phyloP scores from a whole-genome alignment of 2,888 invertebrate genomes.

The Acronicta psi region DNA sequence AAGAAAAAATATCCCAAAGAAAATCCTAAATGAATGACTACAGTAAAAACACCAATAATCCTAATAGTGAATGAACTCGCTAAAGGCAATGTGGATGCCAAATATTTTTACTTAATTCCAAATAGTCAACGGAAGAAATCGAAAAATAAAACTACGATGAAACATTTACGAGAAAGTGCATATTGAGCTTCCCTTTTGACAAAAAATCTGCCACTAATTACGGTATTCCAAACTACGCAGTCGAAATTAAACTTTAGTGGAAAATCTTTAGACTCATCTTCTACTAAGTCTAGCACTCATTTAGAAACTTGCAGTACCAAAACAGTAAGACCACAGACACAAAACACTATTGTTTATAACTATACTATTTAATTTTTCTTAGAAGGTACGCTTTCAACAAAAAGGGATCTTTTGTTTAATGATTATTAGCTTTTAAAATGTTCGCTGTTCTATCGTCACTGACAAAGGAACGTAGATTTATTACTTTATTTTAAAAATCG shows the following conservation, averaged over 20 bases:
- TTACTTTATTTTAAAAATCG: slow-evolving; percentile 55
- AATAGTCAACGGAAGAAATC: slow-evolving; percentile 24
- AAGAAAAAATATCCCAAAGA: slow-evolving; percentile 22
- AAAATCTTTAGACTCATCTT: slow-evolving; percentile 18
- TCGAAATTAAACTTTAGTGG: slow-evolving; percentile 11
- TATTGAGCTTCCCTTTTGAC: slow-evolving; percentile 17
- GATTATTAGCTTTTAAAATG: slow-evolving; percentile 70
- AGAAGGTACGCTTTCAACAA: slow-evolving; percentile 64
- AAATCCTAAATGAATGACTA: slow-evolving; percentile 11
- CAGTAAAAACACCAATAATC: slow-evolving; percentile 17
- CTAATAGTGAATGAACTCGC: slow-evolving; percentile 18
- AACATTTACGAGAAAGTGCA: slow-evolving; percentile 38
- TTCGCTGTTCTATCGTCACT: slow-evolving; percentile 57
- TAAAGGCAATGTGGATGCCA: slow-evolving; percentile 23
- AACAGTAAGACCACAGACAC: slow-evolving; percentile 78
- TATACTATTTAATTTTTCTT: slow-evolving; percentile 67
- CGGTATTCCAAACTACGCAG: slow-evolving; percentile 6
- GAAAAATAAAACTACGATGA: slow-evolving; percentile 19
- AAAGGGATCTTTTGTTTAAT: slow-evolving; percentile 59
- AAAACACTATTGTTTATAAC: slow-evolving; percentile 62
- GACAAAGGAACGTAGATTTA: slow-evolving; percentile 58
- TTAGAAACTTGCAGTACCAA: slow-evolving; percentile 65
- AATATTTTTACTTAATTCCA: slow-evolving; percentile 28
- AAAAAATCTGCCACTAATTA: slow-evolving; percentile 35
- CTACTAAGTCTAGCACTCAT: slow-evolving; percentile 43